These are phyloP conservation scores for Myrmecobius fasciatus DNA, from an alignment of 2,113 vertebrate genomes.

Conservation along the genomic window DNA sequence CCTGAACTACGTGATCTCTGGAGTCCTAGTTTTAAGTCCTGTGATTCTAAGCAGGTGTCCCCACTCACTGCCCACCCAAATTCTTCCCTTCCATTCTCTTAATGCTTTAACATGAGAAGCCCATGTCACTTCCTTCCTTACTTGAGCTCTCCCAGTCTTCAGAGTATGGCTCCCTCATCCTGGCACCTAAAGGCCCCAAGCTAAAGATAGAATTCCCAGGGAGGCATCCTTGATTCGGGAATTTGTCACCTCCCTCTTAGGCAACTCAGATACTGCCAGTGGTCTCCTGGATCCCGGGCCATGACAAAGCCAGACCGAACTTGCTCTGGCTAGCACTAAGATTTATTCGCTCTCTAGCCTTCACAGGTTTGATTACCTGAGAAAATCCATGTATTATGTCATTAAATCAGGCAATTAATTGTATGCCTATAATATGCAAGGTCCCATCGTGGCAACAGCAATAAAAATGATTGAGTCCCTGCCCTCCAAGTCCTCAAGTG, in stretches of 20 bases:
- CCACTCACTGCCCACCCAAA: not conserved
- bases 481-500: not conserved
- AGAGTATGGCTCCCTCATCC: not conserved
- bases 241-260: not conserved
- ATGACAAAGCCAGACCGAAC: not conserved
- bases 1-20: not conserved
- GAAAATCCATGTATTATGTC: not conserved
- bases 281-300: not conserved
- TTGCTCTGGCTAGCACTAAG: not conserved
- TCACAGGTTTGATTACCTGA: not conserved
- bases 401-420: not conserved
- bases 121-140: not conserved
- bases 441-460: not conserved
- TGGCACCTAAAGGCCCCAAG: not conserved
- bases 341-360: not conserved
- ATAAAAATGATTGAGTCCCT: not conserved
- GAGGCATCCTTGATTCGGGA: not conserved
- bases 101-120: not conserved
- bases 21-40: not conserved
- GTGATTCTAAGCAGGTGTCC: not conserved
- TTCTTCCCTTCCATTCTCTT: not conserved
- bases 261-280: not conserved
- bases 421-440: not conserved
- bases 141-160: not conserved
- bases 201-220: not conserved